Conservation (phyloP, 1,140 invertebrate genomes). For the Polyergus mexicanus region DNA sequence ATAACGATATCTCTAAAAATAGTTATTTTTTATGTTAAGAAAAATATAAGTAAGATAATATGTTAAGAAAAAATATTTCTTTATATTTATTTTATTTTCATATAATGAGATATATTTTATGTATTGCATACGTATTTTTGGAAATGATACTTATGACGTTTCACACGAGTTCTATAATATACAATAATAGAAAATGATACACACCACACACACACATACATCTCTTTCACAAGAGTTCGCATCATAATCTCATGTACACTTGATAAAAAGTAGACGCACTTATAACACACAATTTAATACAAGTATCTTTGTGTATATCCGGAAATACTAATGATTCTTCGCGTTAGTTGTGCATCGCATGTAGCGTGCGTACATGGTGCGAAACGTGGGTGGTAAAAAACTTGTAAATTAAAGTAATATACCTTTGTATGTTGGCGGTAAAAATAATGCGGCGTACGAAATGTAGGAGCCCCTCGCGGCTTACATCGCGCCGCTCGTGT, state of each 20-base stretch:
- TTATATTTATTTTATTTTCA: no score
- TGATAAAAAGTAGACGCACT: background rate
- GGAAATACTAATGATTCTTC: slow-evolving; percentile 1
- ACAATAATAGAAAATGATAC: background rate
- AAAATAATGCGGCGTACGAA: slow-evolving; percentile 35
- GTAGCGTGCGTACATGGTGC: background rate
- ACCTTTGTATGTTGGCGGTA: slow-evolving; percentile 36
- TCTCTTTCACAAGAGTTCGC: background rate
- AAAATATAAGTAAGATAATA: no score
- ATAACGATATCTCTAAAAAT: no score
- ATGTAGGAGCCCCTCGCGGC: slow-evolving; percentile 34
- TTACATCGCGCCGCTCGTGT: slow-evolving; percentile 49
- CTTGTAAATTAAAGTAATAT: slow-evolving; percentile 59
- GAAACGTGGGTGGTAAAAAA: slow-evolving; percentile 6
- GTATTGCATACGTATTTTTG: no score
- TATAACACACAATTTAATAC: slow-evolving; percentile 22
- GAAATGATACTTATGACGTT: no score
- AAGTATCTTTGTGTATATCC: slow-evolving; percentile 3
- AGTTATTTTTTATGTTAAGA: no score
- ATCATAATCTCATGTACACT: background rate
- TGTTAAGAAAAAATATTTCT: no score
- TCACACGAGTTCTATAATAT: no score
- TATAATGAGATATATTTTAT: no score
- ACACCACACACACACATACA: no score
- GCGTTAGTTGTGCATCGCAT: background rate